Base-by-base conservation (phyloP, 1,140 invertebrate species). In the Thrips palmi region DNA sequence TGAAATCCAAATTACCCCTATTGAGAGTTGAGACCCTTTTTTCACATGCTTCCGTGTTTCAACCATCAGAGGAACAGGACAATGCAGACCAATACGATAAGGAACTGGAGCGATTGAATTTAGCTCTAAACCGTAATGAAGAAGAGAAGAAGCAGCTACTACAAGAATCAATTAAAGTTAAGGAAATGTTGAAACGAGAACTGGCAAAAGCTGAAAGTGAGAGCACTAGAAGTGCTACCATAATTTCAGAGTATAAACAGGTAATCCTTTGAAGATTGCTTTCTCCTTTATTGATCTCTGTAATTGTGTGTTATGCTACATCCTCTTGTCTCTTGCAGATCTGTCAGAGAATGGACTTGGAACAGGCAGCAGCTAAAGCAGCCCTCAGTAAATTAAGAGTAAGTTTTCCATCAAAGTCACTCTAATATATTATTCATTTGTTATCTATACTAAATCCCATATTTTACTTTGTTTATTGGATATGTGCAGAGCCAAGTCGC, bases 191-290 rank as follows among this genome's bases (percentile, higher is more conserved):
- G 35, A 72, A 86, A 47, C 55, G 77, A 28, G 84, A 89, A 57
- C 65, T 87, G 10, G 64, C 74, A 27, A 62, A 74, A 41, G 69
- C 76, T n/a, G 75, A 86, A 45, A 53, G 64, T 5, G 83, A 87
- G 45, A 71, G 68, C 42, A 63, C 60, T 18, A 67, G 76, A 46
- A 84, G 78, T 47, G 61, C 65, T 21, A 65, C 68, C 20, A 86
- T 92, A 25, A 85, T 91, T 47, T 63, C 72, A 31, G 89, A 97
- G 49, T 98, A 97, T 53, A 94, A 96, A 61, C 67, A 74, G 60
- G 73, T 74, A 35, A 39, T 22, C 37, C 1, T n/a, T 22, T 4
- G n/a, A n/a, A n/a, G n/a, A n/a, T n/a, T n/a, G n/a, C n/a, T n/a
- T n/a, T n/a, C n/a, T n/a, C n/a, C n/a, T n/a, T n/a, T n/a, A n/a